Conservation (phyloP, 1,140 invertebrate species). For the Dendroctonus ponderosae region DNA sequence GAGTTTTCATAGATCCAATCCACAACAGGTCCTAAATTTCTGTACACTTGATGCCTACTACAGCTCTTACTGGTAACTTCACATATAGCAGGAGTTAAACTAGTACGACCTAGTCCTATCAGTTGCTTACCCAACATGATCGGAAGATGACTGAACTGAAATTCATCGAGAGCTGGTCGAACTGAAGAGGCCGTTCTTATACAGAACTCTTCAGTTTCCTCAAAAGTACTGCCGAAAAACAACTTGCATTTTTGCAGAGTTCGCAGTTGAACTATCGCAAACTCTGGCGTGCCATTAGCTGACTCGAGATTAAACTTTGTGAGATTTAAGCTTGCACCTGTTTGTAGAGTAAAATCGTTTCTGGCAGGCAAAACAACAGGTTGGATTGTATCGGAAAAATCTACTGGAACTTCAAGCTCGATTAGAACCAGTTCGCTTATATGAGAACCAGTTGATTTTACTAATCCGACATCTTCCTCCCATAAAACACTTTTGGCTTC, state of each 20-base stretch:
- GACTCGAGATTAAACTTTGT: neutral
- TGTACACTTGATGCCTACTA: neutral
- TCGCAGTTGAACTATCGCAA: neutral
- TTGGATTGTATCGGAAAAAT: slow-evolving; percentile 1
- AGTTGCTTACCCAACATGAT: neutral
- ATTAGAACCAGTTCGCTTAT: neutral
- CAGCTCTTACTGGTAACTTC: neutral
- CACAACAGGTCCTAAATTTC: neutral
- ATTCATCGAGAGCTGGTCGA: neutral
- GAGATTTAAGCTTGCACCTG: neutral
- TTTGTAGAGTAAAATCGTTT: neutral
- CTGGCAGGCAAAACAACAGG: neutral
- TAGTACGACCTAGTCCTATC: neutral
- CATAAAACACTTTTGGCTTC: neutral
- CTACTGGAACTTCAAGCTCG: neutral
- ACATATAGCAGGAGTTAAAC: neutral
- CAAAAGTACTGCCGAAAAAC: neutral
- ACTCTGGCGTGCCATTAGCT: neutral
- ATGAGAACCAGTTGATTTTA: too few relatives aligned
- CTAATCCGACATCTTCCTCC: neutral
- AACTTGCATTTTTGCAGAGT: neutral
- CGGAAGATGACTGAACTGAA: neutral
- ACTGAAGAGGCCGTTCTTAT: neutral
- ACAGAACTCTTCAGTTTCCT: neutral
- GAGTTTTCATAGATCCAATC: slow-evolving; percentile 1